These are phyloP conservation scores for Ara ararauna DNA, from an alignment of 2,797 vertebrate species.

Conservation along the genomic window DNA sequence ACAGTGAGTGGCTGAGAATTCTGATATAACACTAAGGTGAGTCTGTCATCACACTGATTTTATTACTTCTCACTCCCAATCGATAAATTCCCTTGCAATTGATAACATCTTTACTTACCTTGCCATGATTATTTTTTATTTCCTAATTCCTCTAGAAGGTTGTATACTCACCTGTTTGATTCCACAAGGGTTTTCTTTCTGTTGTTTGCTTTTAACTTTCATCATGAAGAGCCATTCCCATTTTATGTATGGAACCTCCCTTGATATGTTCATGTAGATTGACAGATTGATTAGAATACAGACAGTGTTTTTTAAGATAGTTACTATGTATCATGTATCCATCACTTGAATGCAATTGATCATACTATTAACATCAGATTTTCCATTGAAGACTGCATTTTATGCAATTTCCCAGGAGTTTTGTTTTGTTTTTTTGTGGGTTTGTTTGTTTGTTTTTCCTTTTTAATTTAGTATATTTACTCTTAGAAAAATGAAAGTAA, in stretches of 20 bases:
- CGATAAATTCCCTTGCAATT: not conserved
- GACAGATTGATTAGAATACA: not conserved
- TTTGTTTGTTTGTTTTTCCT: not conserved
- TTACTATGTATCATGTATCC: not conserved
- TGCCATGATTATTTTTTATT: not conserved
- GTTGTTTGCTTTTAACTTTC: not conserved
- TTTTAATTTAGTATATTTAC: not conserved
- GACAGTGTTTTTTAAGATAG: not conserved
- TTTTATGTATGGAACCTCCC: accelerated
- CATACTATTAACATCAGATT: not conserved
- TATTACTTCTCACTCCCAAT: not conserved
- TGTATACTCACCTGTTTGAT: not conserved
- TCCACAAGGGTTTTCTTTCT: not conserved
- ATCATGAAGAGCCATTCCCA: not conserved
- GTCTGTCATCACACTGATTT: not conserved
- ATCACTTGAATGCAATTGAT: not conserved
- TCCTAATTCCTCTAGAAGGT: not conserved
- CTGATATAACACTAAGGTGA: not conserved
- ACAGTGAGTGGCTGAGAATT: not conserved
- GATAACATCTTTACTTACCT: not conserved
- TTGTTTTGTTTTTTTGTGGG: not conserved
- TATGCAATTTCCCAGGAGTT: not conserved
- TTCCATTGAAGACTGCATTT: not conserved
- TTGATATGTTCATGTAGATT: not conserved
- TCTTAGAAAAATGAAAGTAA: not conserved